Conservation (phyloP, 2,888 invertebrate genomes). For the Tuberolachnus salignus region DNA sequence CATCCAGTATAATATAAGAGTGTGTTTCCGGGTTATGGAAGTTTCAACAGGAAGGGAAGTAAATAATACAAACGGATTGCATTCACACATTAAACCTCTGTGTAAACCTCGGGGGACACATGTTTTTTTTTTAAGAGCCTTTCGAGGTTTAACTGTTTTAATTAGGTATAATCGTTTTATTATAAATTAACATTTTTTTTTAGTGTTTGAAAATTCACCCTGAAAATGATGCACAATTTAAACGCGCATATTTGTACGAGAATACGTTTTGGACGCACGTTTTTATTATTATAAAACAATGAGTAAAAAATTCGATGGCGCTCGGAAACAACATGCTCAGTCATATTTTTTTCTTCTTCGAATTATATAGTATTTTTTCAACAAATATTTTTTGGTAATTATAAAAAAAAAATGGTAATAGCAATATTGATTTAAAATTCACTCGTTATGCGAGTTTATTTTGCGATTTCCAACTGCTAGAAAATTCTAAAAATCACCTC, state of each 20-base stretch:
- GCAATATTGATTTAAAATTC: too few relatives aligned
- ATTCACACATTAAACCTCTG: slow-evolving; percentile 5
- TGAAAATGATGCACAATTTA: not conserved
- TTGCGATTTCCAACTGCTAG: too few relatives aligned
- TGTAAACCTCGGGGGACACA: not conserved
- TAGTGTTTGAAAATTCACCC: not conserved
- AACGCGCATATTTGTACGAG: not conserved
- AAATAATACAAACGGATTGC: slow-evolving; percentile 34
- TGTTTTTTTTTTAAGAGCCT: slow-evolving; percentile 21
- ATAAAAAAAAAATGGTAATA: too few relatives aligned
- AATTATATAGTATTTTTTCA: too few relatives aligned
- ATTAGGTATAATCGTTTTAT: slow-evolving; percentile 10
- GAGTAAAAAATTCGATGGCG: too few relatives aligned
- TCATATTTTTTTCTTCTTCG: too few relatives aligned
- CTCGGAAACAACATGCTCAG: too few relatives aligned
- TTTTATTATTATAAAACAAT: too few relatives aligned
- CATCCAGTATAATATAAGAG: slow-evolving; percentile 31
- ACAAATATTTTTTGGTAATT: too few relatives aligned
- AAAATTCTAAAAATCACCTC: too few relatives aligned
- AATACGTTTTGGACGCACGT: not conserved
- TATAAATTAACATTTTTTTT: slow-evolving; percentile 5
- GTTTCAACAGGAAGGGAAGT: slow-evolving; percentile 11
- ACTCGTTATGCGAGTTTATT: too few relatives aligned
- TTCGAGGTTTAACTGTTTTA: not conserved
- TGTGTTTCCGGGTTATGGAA: slow-evolving; percentile 43